Percentiles rank a stretch among this genome's conserved stretches.
phyloP scores from a whole-genome alignment of 1,140 invertebrate species.

The Drosophila miranda region DNA sequence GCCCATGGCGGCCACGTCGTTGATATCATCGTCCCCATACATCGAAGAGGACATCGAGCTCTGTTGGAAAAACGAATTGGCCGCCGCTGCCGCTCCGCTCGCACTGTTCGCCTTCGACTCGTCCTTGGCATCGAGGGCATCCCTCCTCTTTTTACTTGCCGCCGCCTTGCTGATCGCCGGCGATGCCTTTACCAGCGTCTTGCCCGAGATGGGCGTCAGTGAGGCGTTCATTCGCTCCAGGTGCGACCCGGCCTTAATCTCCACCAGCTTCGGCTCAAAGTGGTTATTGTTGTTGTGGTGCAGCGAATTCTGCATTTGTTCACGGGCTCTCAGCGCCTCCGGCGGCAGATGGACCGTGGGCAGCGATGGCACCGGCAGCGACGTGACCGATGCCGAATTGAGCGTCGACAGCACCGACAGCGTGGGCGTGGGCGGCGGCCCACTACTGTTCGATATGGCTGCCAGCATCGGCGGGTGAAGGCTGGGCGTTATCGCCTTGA shows the following conservation, averaged over 20 bases:
- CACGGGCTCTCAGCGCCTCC: conserved; percentile 59
- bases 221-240: conserved; percentile 65
- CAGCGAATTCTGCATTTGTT: conserved; percentile 71
- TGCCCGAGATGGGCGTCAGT: conserved; percentile 67
- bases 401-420: conserved; percentile 73
- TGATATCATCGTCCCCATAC: conserved; percentile 96
- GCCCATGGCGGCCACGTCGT: conserved; percentile 99
- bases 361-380: conserved; percentile 73
- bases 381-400: conserved; percentile 61
- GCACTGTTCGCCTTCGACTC: conserved; percentile 80
- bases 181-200: conserved; percentile 41
- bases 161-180: conserved; percentile 57
- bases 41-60: conserved; percentile 82
- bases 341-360: conserved; percentile 76
- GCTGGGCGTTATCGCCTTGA: conserved; percentile 77
- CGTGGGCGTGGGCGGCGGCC: conserved; percentile 70
- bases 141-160: conserved; percentile 73
- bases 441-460: conserved; percentile 72
- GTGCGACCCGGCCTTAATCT: conserved; percentile 64
- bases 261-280: conserved; percentile 67
- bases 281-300: conserved; percentile 75
- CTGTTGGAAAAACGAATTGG: conserved; percentile 79
- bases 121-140: conserved; percentile 58
- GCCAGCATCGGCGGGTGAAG: conserved; percentile 74
- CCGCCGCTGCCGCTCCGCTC: conserved; percentile 48